phyloP scores from a whole-genome alignment of 2,113 vertebrate genomes.

The Arenaria interpres region DNA sequence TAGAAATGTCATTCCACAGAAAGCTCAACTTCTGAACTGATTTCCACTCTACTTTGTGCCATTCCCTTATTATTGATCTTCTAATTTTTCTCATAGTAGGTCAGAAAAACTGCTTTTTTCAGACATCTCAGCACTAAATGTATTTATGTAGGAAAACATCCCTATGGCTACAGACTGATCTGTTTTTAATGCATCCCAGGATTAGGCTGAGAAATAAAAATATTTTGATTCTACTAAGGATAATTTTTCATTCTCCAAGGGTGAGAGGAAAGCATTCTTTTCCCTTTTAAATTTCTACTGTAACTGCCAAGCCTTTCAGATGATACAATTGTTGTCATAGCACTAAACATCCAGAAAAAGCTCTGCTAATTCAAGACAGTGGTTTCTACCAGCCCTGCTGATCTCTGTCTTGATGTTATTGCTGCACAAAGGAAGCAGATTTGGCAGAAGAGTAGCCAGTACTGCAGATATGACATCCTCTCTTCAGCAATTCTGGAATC shows the following conservation, averaged over 20 bases:
- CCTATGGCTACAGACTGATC: fast-evolving
- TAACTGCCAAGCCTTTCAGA: neutral
- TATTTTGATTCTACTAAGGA: neutral
- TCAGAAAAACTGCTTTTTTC: neutral
- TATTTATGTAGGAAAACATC: neutral
- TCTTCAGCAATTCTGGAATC: neutral
- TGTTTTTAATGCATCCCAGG: neutral
- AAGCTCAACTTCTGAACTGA: neutral
- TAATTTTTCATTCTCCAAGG: neutral
- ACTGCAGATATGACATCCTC: neutral
- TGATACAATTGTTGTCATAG: neutral
- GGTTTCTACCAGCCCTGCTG: neutral
- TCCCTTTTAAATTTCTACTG: neutral
- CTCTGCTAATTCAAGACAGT: neutral
- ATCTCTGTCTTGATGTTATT: neutral
- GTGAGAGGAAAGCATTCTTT: neutral
- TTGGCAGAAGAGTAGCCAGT: neutral
- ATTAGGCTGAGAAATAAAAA: neutral
- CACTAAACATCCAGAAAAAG: neutral
- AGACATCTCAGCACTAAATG: neutral
- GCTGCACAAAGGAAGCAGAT: neutral
- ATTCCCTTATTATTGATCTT: neutral
- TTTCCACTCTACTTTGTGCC: neutral
- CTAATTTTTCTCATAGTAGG: neutral
- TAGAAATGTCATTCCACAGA: neutral